These are phyloP conservation scores for Diarsia dahlii DNA, from an alignment of 2,888 invertebrate species.

Conservation along the genomic window DNA sequence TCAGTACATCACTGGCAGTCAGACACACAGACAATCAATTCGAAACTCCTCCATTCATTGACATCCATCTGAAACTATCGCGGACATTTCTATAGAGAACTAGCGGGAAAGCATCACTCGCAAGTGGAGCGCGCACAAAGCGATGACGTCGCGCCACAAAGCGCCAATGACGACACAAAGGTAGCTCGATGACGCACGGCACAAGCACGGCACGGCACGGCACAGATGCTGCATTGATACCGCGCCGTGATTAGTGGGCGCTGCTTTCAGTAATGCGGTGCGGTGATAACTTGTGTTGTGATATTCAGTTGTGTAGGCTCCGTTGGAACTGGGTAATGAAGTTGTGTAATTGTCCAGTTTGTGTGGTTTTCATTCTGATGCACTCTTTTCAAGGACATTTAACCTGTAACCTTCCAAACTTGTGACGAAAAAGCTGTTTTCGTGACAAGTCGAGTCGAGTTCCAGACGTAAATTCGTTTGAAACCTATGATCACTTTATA, in stretches of 20 bases:
- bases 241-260: slow-evolving; percentile 59
- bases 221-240: slow-evolving; percentile 27
- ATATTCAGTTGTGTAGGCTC: slow-evolving; percentile 34
- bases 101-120: slow-evolving; percentile 56
- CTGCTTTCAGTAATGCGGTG: slow-evolving; percentile 53
- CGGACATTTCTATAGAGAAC: slow-evolving; percentile 61
- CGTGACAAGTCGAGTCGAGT: background rate
- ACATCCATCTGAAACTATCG: slow-evolving; percentile 64
- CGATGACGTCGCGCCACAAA: slow-evolving; percentile 64
- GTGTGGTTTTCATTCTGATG: background rate
- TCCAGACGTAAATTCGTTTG: background rate
- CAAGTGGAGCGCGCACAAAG: slow-evolving; percentile 64
- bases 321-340: background rate
- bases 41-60: slow-evolving; percentile 57
- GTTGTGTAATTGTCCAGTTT: slow-evolving; percentile 6
- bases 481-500: background rate
- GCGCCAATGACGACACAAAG: slow-evolving; percentile 66
- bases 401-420: background rate
- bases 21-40: slow-evolving; percentile 50
- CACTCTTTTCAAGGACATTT: too few relatives aligned
- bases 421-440: background rate
- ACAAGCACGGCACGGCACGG: slow-evolving; percentile 17
- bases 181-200: slow-evolving; percentile 55
- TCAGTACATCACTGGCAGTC: slow-evolving; percentile 6
- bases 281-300: slow-evolving; percentile 49